Evolutionary conservation across 2,797 vertebrate species (phyloP), one percentile per base, ranked within the genome.

Genomic region (Acanthis flammea): DNA sequence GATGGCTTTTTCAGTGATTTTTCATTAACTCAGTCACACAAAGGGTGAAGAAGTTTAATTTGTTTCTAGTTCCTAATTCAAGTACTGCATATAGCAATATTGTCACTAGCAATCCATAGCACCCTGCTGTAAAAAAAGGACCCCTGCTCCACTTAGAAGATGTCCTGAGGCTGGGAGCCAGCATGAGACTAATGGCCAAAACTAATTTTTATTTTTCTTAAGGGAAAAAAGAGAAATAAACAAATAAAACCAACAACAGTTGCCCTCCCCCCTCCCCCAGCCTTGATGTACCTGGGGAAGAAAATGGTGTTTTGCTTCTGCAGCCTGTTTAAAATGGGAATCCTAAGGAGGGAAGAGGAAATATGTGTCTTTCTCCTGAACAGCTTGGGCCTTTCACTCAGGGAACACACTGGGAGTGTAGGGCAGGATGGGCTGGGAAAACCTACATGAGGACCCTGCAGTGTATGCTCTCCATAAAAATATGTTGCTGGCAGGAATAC

Each of bases 361-460:
- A 23, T 14, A 0, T 16, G 3, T 57, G 10, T 6, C 22, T 75
- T 78, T 79, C 18, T 75, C 14, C 27, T 66, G 45, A 44, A 8
- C 14, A 58, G 14, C 35, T 33, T 61, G 44, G 31, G 14, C 19
- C 41, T 23, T 0, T 1, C 0, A 0, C 9, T 62, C 25, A 17
- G 17, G 24, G 25, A 57, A 27, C 31, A 27, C 0, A 0, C 3
- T 37, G 65, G 74, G 39, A 75, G 18, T 8, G 16, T 3, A 67
- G n/a, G 25, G 31, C 55, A 76, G 24, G 48, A 41, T 15, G 33
- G 44, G 9, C 27, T 61, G 74, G 41, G 31, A 83, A 19, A 74
- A 28, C 3, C 19, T 22, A 7, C 2, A 1, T 9, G 14, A 27
- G 27, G 5, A 37, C 5, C 4, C 51, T 76, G 17, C 23, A 37